Evolutionary conservation across 2,113 vertebrate genomes (phyloP), one percentile per base, ranked within the genome.

Genomic region (Nycticorax nycticorax): DNA sequence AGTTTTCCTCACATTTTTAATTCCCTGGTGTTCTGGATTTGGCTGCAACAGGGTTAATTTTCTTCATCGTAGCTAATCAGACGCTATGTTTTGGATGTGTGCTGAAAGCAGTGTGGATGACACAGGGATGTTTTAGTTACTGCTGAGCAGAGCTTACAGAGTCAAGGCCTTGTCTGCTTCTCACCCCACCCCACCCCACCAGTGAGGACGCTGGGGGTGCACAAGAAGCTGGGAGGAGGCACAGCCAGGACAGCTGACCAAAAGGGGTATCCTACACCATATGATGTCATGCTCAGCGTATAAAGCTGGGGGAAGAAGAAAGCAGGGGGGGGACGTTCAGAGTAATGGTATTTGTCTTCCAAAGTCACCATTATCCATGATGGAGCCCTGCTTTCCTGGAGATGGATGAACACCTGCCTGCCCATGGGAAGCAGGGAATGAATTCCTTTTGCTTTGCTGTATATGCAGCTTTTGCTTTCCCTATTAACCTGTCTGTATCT

Each of bases 241-340:
- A 35, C 9, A 2, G 57, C 22, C 4, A 6, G 57, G 57, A 60
- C 57, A 60, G n/a, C 14, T 24, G 57, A 35, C 22, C 6, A 22
- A 35, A n/a, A 60, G 57, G 22, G 14, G 4, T 35, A 35, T 35
- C 10, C 22, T 22, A 35, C 1, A 35, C 6, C n/a, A 24, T 16
- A 24, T 35, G 9, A 35, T 9, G 3, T 35, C 22, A 60, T 24
- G 4, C 9, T 60, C 57, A 35, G n/a, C 13, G 16, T 60, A 60
- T 33, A 60, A 60, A 60, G 22, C 14, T 16, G 19, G 6, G 14
- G 22, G 52, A 10, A 10, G n/a, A 35, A 24, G 22, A 23, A 59
- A 22, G 14, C n/a, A 15, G 33, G 2, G 12, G 32, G 14, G 14
- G 14, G 9, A n/a, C 5, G 1, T 35, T 24, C 3, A 6, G 22